phyloP scores from a whole-genome alignment of 2,113 vertebrate species.

The Mustela lutreola region DNA sequence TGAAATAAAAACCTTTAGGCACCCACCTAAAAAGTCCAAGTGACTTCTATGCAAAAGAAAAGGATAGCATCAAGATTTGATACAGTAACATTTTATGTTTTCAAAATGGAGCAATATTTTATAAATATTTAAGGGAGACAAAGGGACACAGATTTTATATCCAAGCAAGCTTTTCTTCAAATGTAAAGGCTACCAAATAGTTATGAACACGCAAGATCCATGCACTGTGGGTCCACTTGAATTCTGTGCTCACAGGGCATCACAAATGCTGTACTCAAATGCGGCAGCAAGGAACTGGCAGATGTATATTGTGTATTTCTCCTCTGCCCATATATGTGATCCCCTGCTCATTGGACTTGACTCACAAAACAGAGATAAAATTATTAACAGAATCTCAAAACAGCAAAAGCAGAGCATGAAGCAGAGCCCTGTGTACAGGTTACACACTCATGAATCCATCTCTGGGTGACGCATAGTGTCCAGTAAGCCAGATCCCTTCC shows the following conservation, averaged over 20 bases:
- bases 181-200: not conserved
- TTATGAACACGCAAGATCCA: not conserved
- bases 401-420: not conserved
- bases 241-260: not conserved
- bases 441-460: not conserved
- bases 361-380: not conserved
- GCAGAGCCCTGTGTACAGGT: not conserved
- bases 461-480: not conserved
- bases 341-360: not conserved
- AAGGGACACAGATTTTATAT: not conserved
- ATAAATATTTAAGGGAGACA: not conserved
- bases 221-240: not conserved
- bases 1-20: not conserved
- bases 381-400: not conserved
- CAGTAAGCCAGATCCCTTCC: not conserved
- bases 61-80: not conserved
- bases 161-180: not conserved
- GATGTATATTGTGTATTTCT: not conserved
- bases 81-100: not conserved
- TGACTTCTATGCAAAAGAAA: not conserved
- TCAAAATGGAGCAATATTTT: not conserved
- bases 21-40: not conserved
- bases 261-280: not conserved
- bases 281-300: not conserved
- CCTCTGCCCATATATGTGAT: not conserved